These are phyloP conservation scores for Pachypeltis micranthus DNA, from an alignment of 1,140 invertebrate species.

Conservation along the genomic window DNA sequence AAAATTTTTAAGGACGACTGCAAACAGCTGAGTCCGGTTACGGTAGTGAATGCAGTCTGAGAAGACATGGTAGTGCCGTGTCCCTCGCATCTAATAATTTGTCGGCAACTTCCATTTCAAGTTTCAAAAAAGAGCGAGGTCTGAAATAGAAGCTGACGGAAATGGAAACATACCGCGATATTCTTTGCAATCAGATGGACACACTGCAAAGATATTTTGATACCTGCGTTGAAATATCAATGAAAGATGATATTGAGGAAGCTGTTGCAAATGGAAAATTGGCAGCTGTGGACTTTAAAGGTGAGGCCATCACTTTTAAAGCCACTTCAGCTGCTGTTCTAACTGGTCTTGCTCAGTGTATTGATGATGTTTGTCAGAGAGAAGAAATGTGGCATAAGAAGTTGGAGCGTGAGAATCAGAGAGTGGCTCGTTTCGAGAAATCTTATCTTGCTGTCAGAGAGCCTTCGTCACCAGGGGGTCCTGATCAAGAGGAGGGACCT, in stretches of 20 bases:
- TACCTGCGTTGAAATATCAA: slow-evolving; percentile 23
- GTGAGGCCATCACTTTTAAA: slow-evolving; percentile 93
- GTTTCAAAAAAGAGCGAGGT: slow-evolving; percentile 61
- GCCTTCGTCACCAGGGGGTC: slow-evolving; percentile 11
- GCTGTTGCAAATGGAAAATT: slow-evolving; percentile 18
- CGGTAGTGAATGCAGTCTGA: slow-evolving; percentile 79
- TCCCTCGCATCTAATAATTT: slow-evolving; percentile 85
- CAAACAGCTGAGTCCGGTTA: slow-evolving; percentile 84
- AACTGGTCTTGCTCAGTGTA: slow-evolving; percentile 78
- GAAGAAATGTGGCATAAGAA: slow-evolving; percentile 83
- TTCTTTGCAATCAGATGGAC: slow-evolving; percentile 81
- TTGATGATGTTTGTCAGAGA: slow-evolving; percentile 78
- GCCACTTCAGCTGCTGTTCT: slow-evolving; percentile 86
- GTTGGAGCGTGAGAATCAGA: slow-evolving; percentile 70
- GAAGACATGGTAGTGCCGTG: slow-evolving; percentile 84
- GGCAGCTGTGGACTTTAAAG: slow-evolving; percentile 61
- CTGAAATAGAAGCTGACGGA: slow-evolving; percentile 87
- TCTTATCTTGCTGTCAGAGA: slow-evolving; percentile 32
- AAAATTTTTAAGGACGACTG: no score
- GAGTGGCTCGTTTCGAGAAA: slow-evolving; percentile 65
- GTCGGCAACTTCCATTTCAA: slow-evolving; percentile 64
- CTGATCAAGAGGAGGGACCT: slow-evolving; percentile 64
- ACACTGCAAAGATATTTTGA: slow-evolving; percentile 86
- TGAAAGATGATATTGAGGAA: slow-evolving; percentile 11
- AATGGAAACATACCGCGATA: slow-evolving; percentile 88